A percentile compares a stretch with the other conserved stretches of the same genome.
Conservation (phyloP, 2,888 invertebrate genomes). For the Melanostoma scalare region DNA sequence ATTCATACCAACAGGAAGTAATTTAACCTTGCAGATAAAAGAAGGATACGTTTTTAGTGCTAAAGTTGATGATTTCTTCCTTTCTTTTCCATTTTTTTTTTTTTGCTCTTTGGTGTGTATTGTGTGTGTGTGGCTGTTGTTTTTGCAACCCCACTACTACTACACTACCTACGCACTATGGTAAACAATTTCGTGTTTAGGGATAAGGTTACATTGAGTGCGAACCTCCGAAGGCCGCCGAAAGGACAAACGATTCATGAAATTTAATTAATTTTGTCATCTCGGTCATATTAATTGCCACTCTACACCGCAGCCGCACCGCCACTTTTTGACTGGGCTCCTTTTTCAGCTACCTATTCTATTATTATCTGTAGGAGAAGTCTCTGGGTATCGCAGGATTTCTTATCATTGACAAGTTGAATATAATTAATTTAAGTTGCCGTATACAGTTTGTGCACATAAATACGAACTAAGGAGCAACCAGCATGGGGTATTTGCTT, state of each 20-base stretch:
- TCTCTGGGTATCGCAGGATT: constrained; percentile 8
- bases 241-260: constrained; percentile 23
- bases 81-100: constrained; percentile 2
- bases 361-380: not conserved
- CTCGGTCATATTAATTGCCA: constrained; percentile 52
- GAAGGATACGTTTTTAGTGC: constrained; percentile 50
- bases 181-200: constrained; percentile 7
- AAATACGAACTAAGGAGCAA: constrained; percentile 1
- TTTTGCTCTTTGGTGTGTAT: constrained; percentile 7
- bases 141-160: constrained; percentile 9
- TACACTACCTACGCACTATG: constrained; percentile 19
- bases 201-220: constrained; percentile 24
- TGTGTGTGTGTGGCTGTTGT: not conserved
- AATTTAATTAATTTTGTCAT: constrained; percentile 60
- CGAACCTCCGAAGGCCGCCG: not conserved
- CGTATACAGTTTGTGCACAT: not conserved
- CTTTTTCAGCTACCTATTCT: constrained; percentile 13
- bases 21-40: constrained; percentile 33
- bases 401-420: constrained; percentile 50
- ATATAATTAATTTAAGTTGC: constrained; percentile 62
- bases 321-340: constrained; percentile 3
- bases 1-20: constrained; percentile 40
- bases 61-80: constrained; percentile 26
- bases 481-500: not conserved
- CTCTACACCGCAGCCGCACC: constrained; percentile 12